These are phyloP conservation scores for Euleptes europaea DNA, from an alignment of 2,113 vertebrate species.

Conservation along the genomic window DNA sequence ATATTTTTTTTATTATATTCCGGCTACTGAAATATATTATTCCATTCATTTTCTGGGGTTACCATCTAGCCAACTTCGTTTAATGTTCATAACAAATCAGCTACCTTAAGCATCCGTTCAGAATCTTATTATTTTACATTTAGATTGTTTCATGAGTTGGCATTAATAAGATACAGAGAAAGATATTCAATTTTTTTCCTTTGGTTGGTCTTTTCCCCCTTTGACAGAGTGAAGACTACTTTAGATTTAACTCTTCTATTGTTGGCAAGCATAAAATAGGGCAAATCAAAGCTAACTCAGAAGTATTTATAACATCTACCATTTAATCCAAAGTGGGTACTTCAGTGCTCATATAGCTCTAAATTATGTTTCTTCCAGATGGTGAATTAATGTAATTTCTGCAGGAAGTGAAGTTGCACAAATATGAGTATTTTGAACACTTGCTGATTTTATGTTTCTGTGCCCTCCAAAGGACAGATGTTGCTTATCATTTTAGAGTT, in stretches of 20 bases:
- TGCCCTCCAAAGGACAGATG: conserved; percentile 75
- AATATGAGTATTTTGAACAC: conserved; percentile 74
- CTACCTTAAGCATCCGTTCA: conserved; percentile 51
- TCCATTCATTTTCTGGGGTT: conserved; percentile 25
- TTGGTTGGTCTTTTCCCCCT: conserved; percentile 55
- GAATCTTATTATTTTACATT: conserved; percentile 17
- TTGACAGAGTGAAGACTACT: conserved; percentile 70
- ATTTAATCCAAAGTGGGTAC: conserved; percentile 81
- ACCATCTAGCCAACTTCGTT: conserved; percentile 34
- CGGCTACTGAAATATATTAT: conserved; percentile 14
- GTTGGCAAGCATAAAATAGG: conserved; percentile 74
- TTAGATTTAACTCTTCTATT: conserved; percentile 77
- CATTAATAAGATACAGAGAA: conserved; percentile 48
- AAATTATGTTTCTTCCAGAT: conserved; percentile 81
- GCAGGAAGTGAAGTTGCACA: conserved; percentile 80
- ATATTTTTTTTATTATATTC: too few species aligned
- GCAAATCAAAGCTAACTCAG: conserved; percentile 82
- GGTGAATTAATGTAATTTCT: conserved; percentile 83
- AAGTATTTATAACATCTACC: conserved; percentile 80
- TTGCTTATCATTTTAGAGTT: conserved; percentile 70
- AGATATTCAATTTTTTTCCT: conserved; percentile 35
- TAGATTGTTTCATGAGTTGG: conserved; percentile 50
- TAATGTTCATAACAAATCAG: conserved; percentile 5
- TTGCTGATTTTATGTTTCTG: conserved; percentile 74
- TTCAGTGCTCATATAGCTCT: conserved; percentile 79